Evolutionary conservation across 2,797 vertebrate genomes (phyloP).

Genomic region (Calcarius lapponicus): DNA sequence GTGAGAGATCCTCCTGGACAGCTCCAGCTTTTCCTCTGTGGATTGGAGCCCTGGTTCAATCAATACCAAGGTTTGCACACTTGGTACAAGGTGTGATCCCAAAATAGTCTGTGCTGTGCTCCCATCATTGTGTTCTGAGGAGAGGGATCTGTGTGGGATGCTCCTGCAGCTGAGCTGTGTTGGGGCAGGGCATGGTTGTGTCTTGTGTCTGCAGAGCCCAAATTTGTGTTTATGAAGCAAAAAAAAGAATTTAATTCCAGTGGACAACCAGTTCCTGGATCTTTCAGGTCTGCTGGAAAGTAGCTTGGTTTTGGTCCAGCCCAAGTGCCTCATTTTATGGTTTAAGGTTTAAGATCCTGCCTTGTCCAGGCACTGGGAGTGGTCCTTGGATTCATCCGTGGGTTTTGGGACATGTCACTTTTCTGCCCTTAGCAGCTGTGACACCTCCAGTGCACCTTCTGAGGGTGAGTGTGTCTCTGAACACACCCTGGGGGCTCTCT

Average conservation of each 20-base stretch:
- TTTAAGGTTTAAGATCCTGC: background rate
- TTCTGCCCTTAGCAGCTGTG: background rate
- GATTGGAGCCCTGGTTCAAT: accelerated
- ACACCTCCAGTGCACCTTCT: background rate
- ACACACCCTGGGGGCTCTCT: background rate
- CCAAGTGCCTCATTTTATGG: background rate
- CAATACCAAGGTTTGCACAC: background rate
- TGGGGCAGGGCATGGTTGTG: background rate
- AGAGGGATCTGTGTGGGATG: background rate
- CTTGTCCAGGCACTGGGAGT: background rate
- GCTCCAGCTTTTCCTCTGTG: background rate
- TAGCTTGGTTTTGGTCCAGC: background rate
- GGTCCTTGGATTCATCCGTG: background rate
- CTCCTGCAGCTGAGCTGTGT: background rate
- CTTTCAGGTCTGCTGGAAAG: background rate
- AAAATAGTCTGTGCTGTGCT: background rate
- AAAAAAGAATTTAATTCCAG: background rate
- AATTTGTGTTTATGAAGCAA: background rate
- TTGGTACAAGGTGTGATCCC: background rate
- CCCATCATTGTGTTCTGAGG: accelerated
- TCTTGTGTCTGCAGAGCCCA: background rate
- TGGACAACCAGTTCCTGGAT: background rate
- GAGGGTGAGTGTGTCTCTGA: background rate
- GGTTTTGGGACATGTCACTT: background rate
- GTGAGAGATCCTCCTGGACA: background rate